A percentile compares a stretch with the other conserved stretches of the same genome.
Evolutionary conservation across 2,113 vertebrate genomes (phyloP).

Genomic region (Chaetorhynchus papuensis): DNA sequence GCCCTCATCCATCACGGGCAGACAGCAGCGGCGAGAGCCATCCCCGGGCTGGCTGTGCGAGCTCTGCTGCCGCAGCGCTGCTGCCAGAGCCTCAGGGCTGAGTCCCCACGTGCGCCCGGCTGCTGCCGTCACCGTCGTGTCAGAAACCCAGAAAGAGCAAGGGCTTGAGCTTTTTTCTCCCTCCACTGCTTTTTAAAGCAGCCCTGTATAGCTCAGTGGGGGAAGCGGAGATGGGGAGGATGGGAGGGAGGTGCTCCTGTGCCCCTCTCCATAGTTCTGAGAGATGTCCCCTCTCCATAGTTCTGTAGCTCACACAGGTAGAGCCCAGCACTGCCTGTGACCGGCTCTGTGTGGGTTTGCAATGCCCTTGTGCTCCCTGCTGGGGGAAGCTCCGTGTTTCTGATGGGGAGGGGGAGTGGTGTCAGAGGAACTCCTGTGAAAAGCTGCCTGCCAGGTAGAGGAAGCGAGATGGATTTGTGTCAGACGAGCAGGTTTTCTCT

Average conservation of each 20-base stretch:
- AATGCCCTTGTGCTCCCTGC: neutral
- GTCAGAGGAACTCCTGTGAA: neutral
- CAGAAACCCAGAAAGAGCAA: fast-evolving
- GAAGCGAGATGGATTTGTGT: neutral
- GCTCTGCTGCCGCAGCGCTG: neutral
- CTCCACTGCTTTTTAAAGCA: neutral
- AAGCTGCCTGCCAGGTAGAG: neutral
- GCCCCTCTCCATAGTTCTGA: fast-evolving
- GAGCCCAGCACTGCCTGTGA: neutral
- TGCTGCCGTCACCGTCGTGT: neutral
- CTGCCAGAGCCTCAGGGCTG: neutral
- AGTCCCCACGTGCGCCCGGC: neutral
- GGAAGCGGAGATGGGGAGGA: neutral
- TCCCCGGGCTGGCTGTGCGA: neutral
- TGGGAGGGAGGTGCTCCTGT: neutral
- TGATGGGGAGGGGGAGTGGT: fast-evolving
- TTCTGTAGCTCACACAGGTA: fast-evolving
- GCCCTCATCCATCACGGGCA: neutral
- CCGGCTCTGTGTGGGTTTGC: neutral
- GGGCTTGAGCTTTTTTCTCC: neutral
- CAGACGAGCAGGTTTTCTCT: neutral
- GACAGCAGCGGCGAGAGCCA: neutral
- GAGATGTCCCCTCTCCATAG: fast-evolving
- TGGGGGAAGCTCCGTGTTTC: neutral
- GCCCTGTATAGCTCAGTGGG: neutral